A percentile compares a stretch with the other conserved stretches of the same genome.
phyloP scores from a whole-genome alignment of 2,888 invertebrate genomes.

The Drosophila rubida region DNA sequence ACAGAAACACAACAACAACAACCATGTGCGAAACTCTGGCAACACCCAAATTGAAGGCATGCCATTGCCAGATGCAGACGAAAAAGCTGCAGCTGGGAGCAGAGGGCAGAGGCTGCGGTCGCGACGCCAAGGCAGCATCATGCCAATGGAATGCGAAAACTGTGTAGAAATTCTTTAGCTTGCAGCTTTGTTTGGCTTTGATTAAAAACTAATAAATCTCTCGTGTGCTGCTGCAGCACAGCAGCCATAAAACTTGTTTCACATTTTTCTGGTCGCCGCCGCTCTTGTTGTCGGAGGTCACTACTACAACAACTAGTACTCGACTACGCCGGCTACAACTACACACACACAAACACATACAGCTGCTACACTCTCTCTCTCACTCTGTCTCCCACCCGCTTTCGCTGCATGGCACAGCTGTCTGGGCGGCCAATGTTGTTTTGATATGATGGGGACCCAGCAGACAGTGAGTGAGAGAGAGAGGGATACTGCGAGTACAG shows the following conservation, averaged over 20 bases:
- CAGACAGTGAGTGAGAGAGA: conserved; percentile 7
- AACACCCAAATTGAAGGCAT: conserved; percentile 31
- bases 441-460: conserved; percentile 38
- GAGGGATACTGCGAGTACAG: conserved; percentile 57
- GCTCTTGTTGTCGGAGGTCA: conserved; percentile 75
- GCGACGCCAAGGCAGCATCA: conserved; percentile 34
- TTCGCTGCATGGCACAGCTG: conserved; percentile 58
- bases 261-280: conserved; percentile 48
- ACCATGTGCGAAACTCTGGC: conserved; percentile 21
- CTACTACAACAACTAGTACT: conserved; percentile 51
- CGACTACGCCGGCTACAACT: conserved; percentile 28
- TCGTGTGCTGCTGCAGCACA: conserved; percentile 36
- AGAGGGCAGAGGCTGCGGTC: conserved; percentile 6
- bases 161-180: conserved; percentile 54
- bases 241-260: conserved; percentile 67
- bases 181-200: conserved; percentile 53
- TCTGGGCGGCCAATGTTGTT: conserved; percentile 59
- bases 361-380: conserved; percentile 41
- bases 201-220: conserved; percentile 76
- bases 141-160: conserved; percentile 63
- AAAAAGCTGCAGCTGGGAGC: conserved; percentile 4
- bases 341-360: conserved; percentile 38
- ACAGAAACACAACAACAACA: not conserved
- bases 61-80: not conserved
- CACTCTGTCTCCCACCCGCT: conserved; percentile 13